Conservation (phyloP, 2,888 invertebrate genomes). For the Autographa gamma region DNA sequence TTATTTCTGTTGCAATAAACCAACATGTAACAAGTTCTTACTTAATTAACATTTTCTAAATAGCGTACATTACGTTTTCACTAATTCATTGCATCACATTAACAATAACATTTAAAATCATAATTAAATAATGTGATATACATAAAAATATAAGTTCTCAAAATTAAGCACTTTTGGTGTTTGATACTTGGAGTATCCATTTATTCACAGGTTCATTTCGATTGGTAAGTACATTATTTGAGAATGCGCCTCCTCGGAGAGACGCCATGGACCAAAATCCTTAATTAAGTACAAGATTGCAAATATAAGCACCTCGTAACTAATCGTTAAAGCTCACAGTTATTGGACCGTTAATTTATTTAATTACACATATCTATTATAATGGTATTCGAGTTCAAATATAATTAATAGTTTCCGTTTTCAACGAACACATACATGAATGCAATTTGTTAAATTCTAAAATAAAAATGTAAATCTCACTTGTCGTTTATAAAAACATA, state of each 20-base stretch:
- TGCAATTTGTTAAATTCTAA: conserved; percentile 52
- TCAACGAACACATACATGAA: conserved; percentile 42
- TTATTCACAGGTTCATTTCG: conserved; percentile 62
- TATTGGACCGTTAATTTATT: conserved; percentile 61
- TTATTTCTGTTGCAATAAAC: conserved; percentile 66
- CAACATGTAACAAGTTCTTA: conserved; percentile 74
- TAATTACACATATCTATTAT: conserved; percentile 40
- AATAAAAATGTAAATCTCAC: conserved; percentile 68
- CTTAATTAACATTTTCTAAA: conserved; percentile 67
- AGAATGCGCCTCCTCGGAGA: conserved; percentile 30
- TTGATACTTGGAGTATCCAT: conserved; percentile 51
- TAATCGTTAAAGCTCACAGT: conserved; percentile 61
- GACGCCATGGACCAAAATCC: conserved; percentile 46
- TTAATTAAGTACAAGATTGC: conserved; percentile 70
- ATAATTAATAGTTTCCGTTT: conserved; percentile 47
- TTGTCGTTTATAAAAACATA: conserved; percentile 72
- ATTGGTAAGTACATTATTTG: conserved; percentile 55
- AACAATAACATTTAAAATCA: conserved; percentile 59
- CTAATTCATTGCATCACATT: conserved; percentile 72
- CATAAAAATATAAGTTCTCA: conserved; percentile 59
- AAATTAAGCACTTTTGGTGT: conserved; percentile 58
- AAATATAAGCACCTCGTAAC: conserved; percentile 70
- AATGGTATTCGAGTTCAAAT: conserved; percentile 59
- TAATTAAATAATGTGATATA: conserved; percentile 61
- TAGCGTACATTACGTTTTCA: conserved; percentile 67